A percentile compares a stretch with the other conserved stretches of the same genome.
These are phyloP conservation scores for Phrynosoma blainvillii DNA, from an alignment of 2,113 vertebrate genomes.

Conservation along the genomic window DNA sequence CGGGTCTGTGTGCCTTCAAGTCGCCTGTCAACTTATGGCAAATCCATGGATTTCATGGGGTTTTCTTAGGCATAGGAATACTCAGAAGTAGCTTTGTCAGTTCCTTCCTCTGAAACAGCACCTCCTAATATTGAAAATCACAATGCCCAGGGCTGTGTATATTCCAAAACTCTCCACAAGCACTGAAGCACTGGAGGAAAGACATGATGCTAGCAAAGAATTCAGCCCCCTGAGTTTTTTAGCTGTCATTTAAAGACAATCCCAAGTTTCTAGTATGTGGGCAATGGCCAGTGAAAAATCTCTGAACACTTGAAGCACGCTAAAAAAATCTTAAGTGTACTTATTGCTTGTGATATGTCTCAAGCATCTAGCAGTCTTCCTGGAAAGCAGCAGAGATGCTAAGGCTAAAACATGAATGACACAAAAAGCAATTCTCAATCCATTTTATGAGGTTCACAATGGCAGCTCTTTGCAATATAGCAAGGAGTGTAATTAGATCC, in stretches of 20 bases:
- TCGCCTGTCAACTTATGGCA: no score
- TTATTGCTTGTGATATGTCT: neutral
- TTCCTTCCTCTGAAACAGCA: neutral
- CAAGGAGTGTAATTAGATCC: slow-evolving; percentile 59
- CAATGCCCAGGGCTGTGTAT: neutral
- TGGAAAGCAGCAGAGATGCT: neutral
- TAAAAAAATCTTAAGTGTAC: neutral
- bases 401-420: neutral
- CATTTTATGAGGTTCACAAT: neutral
- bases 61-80: no score
- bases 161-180: neutral
- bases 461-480: slow-evolving; percentile 38
- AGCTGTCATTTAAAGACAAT: neutral
- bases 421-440: slow-evolving; percentile 25
- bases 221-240: neutral
- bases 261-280: neutral
- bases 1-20: no score
- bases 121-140: neutral
- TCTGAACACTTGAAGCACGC: neutral
- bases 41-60: no score
- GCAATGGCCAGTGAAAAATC: neutral
- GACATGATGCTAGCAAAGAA: neutral
- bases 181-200: neutral
- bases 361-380: slow-evolving; percentile 26
- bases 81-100: no score